These are phyloP conservation scores for Tetramorium parvispinum DNA, from an alignment of 1,140 invertebrate species.

Conservation along the genomic window DNA sequence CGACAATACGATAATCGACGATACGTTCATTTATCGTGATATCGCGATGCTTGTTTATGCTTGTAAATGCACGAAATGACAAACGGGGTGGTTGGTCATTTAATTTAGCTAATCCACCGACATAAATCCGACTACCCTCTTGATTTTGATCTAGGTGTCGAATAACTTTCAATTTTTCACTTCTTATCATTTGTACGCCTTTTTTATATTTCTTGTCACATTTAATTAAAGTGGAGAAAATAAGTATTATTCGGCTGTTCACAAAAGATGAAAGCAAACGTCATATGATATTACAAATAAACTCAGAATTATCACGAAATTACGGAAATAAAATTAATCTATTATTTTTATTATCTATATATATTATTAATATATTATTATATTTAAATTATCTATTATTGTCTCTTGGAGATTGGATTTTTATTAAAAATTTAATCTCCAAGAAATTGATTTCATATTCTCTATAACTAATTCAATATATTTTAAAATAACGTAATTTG, in stretches of 20 bases:
- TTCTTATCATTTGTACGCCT: too few relatives aligned
- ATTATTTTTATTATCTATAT: too few relatives aligned
- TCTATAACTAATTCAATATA: not conserved
- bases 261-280: not conserved
- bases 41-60: conserved; percentile 51
- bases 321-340: not conserved
- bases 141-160: not conserved
- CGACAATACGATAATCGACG: conserved; percentile 52
- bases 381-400: too few relatives aligned
- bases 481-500: not conserved
- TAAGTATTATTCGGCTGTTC: not conserved
- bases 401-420: too few relatives aligned
- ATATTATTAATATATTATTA: too few relatives aligned
- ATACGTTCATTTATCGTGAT: conserved; percentile 51
- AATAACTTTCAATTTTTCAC: not conserved
- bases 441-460: not conserved
- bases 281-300: not conserved
- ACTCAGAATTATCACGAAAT: not conserved
- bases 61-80: conserved; percentile 49
- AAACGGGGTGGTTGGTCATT: conserved; percentile 8
- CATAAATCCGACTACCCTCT: conserved; percentile 33
- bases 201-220: not conserved
- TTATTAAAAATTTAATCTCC: too few relatives aligned
- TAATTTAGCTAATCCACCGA: conserved; percentile 22
- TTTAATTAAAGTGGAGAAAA: not conserved